These are phyloP conservation scores for Delia radicum DNA, from an alignment of 1,140 invertebrate species.

Conservation along the genomic window DNA sequence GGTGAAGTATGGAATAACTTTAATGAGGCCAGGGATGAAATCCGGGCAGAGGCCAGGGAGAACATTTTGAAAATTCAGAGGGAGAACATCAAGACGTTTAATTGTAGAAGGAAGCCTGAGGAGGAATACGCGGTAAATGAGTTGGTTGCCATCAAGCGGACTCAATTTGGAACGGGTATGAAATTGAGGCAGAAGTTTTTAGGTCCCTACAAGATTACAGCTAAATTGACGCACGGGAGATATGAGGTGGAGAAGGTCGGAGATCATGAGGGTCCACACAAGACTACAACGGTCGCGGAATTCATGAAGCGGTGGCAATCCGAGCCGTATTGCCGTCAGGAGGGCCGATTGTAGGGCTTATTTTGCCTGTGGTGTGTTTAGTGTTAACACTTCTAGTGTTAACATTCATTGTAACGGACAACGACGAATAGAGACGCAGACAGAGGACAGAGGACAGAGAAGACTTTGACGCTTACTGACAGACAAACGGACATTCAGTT, in stretches of 20 bases:
- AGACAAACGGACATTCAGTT: too few relatives aligned
- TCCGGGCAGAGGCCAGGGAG: conserved; percentile 32
- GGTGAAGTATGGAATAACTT: conserved; percentile 38
- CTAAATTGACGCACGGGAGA: neutral
- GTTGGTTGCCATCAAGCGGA: conserved; percentile 51
- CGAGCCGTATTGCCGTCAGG: too few relatives aligned
- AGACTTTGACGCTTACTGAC: too few relatives aligned
- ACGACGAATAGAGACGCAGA: too few relatives aligned
- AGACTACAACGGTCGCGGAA: neutral
- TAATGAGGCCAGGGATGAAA: conserved; percentile 28
- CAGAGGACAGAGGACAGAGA: too few relatives aligned
- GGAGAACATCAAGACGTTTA: conserved; percentile 45
- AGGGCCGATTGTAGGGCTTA: conserved; percentile 26
- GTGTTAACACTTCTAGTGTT: too few relatives aligned
- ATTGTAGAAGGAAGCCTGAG: conserved; percentile 37
- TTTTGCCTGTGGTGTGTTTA: too few relatives aligned
- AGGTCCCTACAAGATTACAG: conserved; percentile 40
- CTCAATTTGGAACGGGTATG: conserved; percentile 43
- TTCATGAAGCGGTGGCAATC: neutral
- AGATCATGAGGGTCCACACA: neutral
- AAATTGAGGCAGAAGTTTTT: conserved; percentile 47
- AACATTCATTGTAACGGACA: too few relatives aligned
- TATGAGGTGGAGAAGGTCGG: conserved; percentile 2
- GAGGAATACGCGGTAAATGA: conserved; percentile 43
- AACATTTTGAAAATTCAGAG: conserved; percentile 46